A percentile compares a stretch with the other conserved stretches of the same genome.
These are phyloP conservation scores for Sebastes hubbsi DNA, from an alignment of 2,797 vertebrate genomes.

Conservation along the genomic window DNA sequence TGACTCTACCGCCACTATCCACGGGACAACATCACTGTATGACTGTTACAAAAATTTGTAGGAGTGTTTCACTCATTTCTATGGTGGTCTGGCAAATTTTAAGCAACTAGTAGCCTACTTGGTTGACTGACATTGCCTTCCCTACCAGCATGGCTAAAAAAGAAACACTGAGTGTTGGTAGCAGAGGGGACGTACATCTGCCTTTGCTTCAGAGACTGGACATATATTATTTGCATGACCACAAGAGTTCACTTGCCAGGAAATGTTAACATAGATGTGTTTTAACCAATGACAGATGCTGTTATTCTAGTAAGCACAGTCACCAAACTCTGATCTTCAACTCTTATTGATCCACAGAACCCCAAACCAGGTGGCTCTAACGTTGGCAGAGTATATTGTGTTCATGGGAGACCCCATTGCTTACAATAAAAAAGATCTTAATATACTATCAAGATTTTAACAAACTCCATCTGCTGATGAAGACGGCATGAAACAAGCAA, in stretches of 20 bases:
- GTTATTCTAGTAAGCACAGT: background rate
- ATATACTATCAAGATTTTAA: background rate
- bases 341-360: background rate
- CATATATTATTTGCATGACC: background rate
- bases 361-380: background rate
- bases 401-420: background rate
- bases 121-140: background rate
- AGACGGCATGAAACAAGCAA: background rate
- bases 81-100: no score
- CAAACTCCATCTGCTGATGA: background rate
- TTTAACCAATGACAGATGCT: background rate
- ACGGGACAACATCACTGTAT: background rate
- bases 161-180: slow-evolving; percentile 3
- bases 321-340: background rate
- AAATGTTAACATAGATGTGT: background rate
- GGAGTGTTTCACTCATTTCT: background rate
- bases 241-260: background rate
- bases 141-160: background rate
- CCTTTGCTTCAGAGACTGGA: background rate
- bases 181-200: background rate
- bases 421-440: background rate
- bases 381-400: background rate
- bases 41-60: background rate
- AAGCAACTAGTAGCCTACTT: background rate
- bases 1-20: background rate